phyloP scores from a whole-genome alignment of 37 sponge, comb jelly and placozoan genomes.

The Aplysina aerophoba region DNA sequence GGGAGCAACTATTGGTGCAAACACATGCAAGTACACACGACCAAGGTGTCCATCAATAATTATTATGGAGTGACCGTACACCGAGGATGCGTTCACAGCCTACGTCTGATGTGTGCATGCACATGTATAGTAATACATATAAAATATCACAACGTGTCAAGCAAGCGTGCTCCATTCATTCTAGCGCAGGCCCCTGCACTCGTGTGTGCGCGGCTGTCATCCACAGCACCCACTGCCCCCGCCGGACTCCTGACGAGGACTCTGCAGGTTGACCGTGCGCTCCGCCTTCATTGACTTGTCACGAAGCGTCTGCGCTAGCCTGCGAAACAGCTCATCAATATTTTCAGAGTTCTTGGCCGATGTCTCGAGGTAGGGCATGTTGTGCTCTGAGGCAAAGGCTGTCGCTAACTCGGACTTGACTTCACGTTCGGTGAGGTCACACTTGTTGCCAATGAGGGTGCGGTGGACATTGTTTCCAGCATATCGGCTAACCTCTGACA shows the following conservation, averaged over 20 bases:
- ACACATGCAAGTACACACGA: too few species aligned
- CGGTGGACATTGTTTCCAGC: conserved; percentile 72
- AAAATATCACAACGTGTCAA: too few species aligned
- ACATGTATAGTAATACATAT: too few species aligned
- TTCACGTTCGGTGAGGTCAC: conserved; percentile 79
- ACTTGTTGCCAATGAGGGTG: conserved; percentile 93
- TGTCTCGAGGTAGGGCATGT: conserved; percentile 91
- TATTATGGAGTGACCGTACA: too few species aligned
- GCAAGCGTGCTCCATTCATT: too few species aligned
- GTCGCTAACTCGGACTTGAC: conserved; percentile 57
- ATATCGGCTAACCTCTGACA: conserved; percentile 81
- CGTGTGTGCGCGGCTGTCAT: too few species aligned
- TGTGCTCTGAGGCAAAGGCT: conserved; percentile 71
- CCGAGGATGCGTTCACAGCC: too few species aligned
- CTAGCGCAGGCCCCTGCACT: too few species aligned
- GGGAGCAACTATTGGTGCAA: too few species aligned
- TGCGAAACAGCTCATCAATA: conserved; percentile 80
- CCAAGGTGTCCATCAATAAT: too few species aligned
- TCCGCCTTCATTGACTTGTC: conserved; percentile 31
- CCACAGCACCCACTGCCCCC: not conserved
- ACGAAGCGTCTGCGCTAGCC: conserved; percentile 67
- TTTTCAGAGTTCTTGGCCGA: conserved; percentile 84
- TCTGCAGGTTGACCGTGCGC: not conserved
- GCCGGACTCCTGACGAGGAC: not conserved
- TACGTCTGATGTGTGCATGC: too few species aligned